A percentile compares a stretch with the other conserved stretches of the same genome.
phyloP scores from a whole-genome alignment of 1,140 invertebrate species.

The Adelges cooleyi region DNA sequence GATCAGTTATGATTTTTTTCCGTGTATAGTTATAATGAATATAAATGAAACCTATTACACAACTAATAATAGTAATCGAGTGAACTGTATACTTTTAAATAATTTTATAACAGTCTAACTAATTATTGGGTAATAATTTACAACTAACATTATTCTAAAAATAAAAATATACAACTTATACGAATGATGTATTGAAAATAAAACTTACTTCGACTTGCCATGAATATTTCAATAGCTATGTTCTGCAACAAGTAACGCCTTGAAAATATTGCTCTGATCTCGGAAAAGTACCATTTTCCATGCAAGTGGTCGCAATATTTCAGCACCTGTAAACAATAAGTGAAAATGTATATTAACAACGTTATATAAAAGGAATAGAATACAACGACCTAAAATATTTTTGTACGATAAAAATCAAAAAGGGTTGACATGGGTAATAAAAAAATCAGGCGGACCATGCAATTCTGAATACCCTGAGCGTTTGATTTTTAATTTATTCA shows the following conservation, averaged over 20 bases:
- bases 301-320: constrained; percentile 96
- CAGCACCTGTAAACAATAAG: constrained; percentile 58
- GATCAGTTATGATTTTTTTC: constrained; percentile 3
- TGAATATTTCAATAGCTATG: constrained; percentile 94
- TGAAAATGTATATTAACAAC: too few relatives aligned
- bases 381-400: too few relatives aligned
- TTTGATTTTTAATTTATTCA: too few relatives aligned
- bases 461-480: too few relatives aligned
- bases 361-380: too few relatives aligned
- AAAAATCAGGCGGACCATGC: too few relatives aligned
- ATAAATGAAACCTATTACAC: neutral
- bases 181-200: too few relatives aligned
- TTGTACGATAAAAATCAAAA: too few relatives aligned
- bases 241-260: constrained; percentile 92
- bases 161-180: too few relatives aligned
- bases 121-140: neutral
- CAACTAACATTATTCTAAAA: too few relatives aligned
- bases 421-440: too few relatives aligned
- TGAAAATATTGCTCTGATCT: constrained; percentile 96
- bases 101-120: neutral
- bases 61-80: neutral
- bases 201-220: constrained; percentile 91
- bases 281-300: constrained; percentile 98
- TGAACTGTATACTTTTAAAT: neutral
- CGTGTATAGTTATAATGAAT: neutral